phyloP scores from a whole-genome alignment of 2,888 invertebrate species.

The Gandaritis pyraliata region DNA sequence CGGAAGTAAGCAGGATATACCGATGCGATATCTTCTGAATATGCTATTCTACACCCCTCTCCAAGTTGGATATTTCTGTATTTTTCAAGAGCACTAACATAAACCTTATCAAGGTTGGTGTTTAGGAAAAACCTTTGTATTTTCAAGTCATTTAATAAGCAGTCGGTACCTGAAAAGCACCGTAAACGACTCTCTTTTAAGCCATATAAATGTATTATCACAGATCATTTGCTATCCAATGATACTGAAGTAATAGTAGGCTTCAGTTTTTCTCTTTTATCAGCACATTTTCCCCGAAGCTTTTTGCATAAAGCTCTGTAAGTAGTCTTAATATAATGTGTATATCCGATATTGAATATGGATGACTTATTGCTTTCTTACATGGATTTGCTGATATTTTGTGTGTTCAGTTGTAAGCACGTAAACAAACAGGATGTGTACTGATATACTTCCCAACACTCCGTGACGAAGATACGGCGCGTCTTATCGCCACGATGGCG shows the following conservation, averaged over 20 bases:
- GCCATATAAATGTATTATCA: constrained; percentile 69
- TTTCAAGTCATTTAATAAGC: constrained; percentile 66
- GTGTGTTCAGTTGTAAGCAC: constrained; percentile 28
- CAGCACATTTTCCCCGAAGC: constrained; percentile 55
- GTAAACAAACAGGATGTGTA: constrained; percentile 28
- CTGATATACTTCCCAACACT: constrained; percentile 27
- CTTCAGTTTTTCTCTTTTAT: constrained; percentile 61
- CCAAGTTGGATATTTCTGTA: constrained; percentile 47
- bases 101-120: constrained; percentile 13
- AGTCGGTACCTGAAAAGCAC: constrained; percentile 57
- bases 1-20: constrained; percentile 76
- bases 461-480: constrained; percentile 18
- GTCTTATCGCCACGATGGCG: constrained; percentile 24
- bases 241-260: constrained; percentile 71
- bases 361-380: constrained; percentile 42
- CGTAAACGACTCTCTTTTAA: constrained; percentile 60
- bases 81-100: constrained; percentile 19
- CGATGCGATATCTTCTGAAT: constrained; percentile 66
- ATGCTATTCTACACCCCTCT: constrained; percentile 57
- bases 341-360: constrained; percentile 40
- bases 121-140: constrained; percentile 32
- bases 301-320: constrained; percentile 56
- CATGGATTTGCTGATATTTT: constrained; percentile 32
- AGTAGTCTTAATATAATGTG: constrained; percentile 48
- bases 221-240: constrained; percentile 76